A percentile compares a stretch with the other conserved stretches of the same genome.
Evolutionary conservation across 2,113 vertebrate genomes (phyloP).

Genomic region (Gulo gulo): DNA sequence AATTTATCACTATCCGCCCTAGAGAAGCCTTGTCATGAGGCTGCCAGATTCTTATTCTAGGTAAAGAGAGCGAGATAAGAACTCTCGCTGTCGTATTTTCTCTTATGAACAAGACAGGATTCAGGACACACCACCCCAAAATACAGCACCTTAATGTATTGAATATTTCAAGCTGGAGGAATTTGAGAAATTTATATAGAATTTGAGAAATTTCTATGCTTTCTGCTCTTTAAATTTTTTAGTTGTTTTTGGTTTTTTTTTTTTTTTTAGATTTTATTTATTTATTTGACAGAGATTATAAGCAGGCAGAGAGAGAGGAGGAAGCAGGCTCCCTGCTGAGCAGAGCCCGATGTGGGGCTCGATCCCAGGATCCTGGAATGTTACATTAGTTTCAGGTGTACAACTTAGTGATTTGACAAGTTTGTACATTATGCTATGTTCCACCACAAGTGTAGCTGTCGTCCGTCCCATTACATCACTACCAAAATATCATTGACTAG

Average conservation of each 20-base stretch:
- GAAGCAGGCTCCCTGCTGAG: no score
- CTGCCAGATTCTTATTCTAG: not conserved
- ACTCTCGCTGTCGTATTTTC: not conserved
- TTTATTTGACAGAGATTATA: no score
- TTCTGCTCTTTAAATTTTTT: not conserved
- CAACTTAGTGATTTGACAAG: not conserved
- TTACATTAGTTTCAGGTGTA: not conserved
- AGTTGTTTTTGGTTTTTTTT: not conserved
- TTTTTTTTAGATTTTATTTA: not conserved
- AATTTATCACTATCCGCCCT: not conserved
- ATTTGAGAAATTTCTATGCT: not conserved
- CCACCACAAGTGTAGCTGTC: not conserved
- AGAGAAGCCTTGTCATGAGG: not conserved
- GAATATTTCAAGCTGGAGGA: not conserved
- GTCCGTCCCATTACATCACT: not conserved
- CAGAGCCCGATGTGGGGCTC: no score
- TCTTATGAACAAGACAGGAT: not conserved
- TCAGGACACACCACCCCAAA: not conserved
- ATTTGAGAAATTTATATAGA: not conserved
- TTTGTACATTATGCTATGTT: not conserved
- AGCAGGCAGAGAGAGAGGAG: no score
- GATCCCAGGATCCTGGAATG: not conserved
- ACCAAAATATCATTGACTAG: not conserved
- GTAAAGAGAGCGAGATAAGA: not conserved
- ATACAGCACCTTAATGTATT: not conserved